Percentiles rank a stretch among this genome's conserved stretches.
Evolutionary conservation across 2,888 invertebrate species (phyloP).

Genomic region (Notodonta ziczac): DNA sequence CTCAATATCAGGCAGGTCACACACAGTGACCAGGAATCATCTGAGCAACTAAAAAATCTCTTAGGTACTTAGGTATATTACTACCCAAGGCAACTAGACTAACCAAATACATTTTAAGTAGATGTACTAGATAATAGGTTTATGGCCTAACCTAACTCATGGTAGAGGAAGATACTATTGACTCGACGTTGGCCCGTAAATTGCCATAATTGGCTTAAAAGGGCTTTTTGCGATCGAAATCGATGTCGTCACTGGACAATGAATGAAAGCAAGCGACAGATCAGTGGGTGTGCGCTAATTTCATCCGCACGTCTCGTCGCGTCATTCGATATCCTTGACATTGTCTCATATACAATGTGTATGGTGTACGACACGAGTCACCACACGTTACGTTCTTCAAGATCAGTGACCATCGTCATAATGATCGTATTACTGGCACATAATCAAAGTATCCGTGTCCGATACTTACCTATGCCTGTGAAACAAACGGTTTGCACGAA

Average conservation of each 20-base stretch:
- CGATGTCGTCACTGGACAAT: slow-evolving; percentile 11
- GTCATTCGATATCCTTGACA: slow-evolving; percentile 39
- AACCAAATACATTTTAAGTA: too few species aligned
- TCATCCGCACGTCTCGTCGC: slow-evolving; percentile 18
- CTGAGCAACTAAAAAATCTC: too few species aligned
- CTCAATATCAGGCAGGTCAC: too few species aligned
- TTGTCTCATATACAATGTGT: slow-evolving; percentile 15
- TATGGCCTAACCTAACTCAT: too few species aligned
- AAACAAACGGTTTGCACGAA: too few species aligned
- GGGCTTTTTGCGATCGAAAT: neutral
- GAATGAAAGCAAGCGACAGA: slow-evolving; percentile 37
- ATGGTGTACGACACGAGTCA: neutral
- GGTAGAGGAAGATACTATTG: too few species aligned
- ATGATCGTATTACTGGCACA: neutral
- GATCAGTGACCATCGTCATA: neutral
- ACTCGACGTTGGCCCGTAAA: neutral
- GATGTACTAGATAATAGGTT: too few species aligned
- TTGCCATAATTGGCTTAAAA: neutral
- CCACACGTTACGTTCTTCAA: neutral
- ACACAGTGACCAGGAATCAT: too few species aligned
- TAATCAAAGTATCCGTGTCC: neutral
- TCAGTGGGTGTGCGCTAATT: slow-evolving; percentile 37
- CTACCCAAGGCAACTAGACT: too few species aligned
- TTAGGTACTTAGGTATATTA: too few species aligned
- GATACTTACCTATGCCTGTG: too few species aligned